These are phyloP conservation scores for Danio albolineatus DNA, from an alignment of 2,797 vertebrate species.

Conservation along the genomic window DNA sequence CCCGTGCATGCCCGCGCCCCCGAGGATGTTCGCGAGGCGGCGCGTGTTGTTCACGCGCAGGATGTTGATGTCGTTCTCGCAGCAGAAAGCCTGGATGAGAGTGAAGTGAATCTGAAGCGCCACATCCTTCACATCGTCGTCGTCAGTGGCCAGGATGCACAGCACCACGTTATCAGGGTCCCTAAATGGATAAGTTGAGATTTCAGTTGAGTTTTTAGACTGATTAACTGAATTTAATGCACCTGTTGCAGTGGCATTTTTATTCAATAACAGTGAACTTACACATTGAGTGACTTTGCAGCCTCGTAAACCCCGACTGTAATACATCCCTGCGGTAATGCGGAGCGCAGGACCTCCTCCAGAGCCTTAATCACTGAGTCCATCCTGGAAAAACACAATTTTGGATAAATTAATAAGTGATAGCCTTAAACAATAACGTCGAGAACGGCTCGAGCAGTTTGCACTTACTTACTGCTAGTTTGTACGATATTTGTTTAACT, in stretches of 20 bases:
- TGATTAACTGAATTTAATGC: too few relatives aligned
- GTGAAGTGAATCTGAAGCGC: constrained; percentile 98
- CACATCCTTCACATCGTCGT: constrained; percentile 89
- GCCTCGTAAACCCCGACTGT: constrained; percentile 91
- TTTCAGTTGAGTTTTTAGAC: neutral
- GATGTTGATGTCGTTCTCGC: constrained; percentile 95
- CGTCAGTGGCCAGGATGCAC: constrained; percentile 90
- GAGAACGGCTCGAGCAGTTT: neutral
- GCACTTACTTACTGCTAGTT: neutral
- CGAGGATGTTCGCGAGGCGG: constrained; percentile 86
- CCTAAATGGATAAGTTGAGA: constrained; percentile 67
- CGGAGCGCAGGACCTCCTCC: constrained; percentile 87
- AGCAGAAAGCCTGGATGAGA: constrained; percentile 95
- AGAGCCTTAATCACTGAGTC: constrained; percentile 87
- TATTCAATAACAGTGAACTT: constrained; percentile 66
- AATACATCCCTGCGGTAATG: constrained; percentile 84
- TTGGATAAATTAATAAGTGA: neutral
- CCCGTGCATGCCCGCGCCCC: constrained; percentile 72
- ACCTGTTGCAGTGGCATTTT: neutral
- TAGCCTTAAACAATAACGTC: neutral
- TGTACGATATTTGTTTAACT: too few relatives aligned
- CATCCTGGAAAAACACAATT: constrained; percentile 79
- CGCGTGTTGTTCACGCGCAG: constrained; percentile 89
- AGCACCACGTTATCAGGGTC: constrained; percentile 94
- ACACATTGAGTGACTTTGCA: constrained; percentile 91